A percentile compares a stretch with the other conserved stretches of the same genome.
Evolutionary conservation across 2,113 vertebrate species (phyloP).

Genomic region (Mirza zaza): DNA sequence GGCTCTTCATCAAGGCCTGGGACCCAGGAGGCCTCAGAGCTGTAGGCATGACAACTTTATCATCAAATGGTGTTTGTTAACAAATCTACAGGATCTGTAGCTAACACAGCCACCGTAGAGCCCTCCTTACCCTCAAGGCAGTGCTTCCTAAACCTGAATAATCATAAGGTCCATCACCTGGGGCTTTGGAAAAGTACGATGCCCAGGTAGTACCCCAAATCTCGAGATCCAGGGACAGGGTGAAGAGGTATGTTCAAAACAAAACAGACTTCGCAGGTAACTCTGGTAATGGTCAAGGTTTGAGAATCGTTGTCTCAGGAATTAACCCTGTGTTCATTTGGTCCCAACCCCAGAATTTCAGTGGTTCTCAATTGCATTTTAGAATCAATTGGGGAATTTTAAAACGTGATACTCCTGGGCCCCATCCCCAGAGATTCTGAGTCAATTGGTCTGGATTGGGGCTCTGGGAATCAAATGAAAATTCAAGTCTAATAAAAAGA

Average conservation of each 20-base stretch:
- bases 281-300: background rate
- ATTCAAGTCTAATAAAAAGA: conserved; percentile 12
- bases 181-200: background rate
- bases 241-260: background rate
- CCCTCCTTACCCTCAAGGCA: background rate
- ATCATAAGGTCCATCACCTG: background rate
- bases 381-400: background rate
- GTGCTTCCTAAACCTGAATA: background rate
- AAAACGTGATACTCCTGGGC: background rate
- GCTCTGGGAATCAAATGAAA: conserved; percentile 13
- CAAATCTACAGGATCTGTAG: background rate
- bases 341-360: background rate
- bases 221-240: background rate
- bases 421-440: background rate
- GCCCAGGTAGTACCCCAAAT: background rate
- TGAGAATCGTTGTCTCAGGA: background rate
- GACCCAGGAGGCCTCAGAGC: background rate
- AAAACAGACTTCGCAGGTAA: background rate
- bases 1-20: background rate
- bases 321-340: background rate
- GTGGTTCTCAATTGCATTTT: background rate
- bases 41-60: background rate
- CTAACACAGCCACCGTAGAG: background rate
- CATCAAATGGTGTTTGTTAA: background rate
- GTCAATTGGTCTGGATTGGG: background rate